phyloP scores from a whole-genome alignment of 2,113 vertebrate genomes.

The Mohoua ochrocephala region DNA sequence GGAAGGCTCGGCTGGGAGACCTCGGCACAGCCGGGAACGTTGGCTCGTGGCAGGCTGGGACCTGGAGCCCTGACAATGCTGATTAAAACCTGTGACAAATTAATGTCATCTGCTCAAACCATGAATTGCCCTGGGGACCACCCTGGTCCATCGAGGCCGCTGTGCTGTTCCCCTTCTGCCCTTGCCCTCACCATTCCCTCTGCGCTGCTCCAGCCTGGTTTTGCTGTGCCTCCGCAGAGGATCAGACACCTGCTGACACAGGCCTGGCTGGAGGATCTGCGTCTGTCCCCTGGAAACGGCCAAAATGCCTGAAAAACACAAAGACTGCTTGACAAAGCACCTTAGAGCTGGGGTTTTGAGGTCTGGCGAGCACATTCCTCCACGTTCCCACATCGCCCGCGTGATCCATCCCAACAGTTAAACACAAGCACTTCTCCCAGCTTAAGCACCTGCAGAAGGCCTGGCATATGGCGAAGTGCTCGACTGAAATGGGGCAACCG shows the following conservation, averaged over 20 bases:
- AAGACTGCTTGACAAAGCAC: not conserved
- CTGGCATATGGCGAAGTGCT: not conserved
- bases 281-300: not conserved
- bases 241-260: fast-evolving
- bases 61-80: not conserved
- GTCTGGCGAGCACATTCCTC: fast-evolving
- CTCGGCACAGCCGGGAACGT: not conserved
- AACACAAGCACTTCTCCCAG: not conserved
- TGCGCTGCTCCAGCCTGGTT: fast-evolving
- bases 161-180: fast-evolving
- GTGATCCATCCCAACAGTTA: not conserved
- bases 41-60: not conserved
- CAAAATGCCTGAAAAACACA: not conserved
- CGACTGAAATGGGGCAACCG: not conserved
- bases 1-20: not conserved
- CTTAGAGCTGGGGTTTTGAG: not conserved
- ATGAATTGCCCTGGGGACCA: not conserved
- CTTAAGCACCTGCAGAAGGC: not conserved
- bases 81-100: not conserved
- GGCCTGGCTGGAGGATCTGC: fast-evolving
- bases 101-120: not conserved
- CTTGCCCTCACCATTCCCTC: not conserved
- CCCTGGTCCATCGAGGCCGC: not conserved
- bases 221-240: fast-evolving
- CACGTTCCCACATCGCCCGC: fast-evolving